These are phyloP conservation scores for Lophotriccus pileatus DNA, from an alignment of 2,797 vertebrate species.

Conservation along the genomic window DNA sequence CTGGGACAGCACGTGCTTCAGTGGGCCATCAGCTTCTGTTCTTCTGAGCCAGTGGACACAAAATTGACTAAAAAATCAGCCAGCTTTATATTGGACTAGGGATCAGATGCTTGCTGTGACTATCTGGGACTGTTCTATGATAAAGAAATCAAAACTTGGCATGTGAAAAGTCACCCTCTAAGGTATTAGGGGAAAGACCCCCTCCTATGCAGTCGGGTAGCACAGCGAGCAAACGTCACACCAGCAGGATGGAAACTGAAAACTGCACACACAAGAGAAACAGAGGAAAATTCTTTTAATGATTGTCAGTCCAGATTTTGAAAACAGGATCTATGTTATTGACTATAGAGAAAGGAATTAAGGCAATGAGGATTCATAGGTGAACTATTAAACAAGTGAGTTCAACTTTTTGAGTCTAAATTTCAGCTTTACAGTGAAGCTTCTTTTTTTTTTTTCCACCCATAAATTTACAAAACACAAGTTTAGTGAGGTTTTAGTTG, in stretches of 20 bases:
- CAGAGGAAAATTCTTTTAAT: background rate
- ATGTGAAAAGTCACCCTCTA: background rate
- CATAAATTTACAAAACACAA: background rate
- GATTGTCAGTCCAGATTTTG: background rate
- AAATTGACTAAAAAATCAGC: background rate
- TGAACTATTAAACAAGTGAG: background rate
- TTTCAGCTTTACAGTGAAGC: background rate
- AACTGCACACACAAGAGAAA: background rate
- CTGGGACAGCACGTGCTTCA: background rate
- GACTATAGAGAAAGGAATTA: background rate
- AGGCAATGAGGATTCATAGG: background rate
- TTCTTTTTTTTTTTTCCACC: background rate
- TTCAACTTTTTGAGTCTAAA: background rate
- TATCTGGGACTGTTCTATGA: background rate
- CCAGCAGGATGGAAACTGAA: background rate
- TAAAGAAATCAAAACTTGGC: background rate
- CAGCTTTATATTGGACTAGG: background rate
- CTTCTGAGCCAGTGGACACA: background rate
- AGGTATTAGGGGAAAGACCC: background rate
- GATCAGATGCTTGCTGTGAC: background rate
- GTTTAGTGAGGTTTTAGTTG: background rate
- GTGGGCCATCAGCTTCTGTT: background rate
- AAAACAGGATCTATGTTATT: background rate
- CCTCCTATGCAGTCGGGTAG: background rate
- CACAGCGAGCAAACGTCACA: fast-evolving